Evolutionary conservation across 2,113 vertebrate species (phyloP).

Genomic region (Saimiri boliviensis): DNA sequence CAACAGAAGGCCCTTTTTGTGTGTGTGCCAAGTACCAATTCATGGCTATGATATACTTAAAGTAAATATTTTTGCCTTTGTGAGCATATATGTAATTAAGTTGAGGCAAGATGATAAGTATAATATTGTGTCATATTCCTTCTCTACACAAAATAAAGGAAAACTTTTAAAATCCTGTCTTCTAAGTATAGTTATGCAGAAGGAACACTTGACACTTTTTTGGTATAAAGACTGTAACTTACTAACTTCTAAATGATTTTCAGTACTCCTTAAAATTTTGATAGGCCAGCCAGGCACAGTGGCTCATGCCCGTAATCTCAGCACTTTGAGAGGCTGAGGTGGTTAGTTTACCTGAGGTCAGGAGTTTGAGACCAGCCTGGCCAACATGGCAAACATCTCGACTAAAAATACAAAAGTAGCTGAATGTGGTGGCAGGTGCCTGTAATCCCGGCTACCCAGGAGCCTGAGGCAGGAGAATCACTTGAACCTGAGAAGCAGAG

Average conservation of each 20-base stretch:
- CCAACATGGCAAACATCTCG: too few species aligned
- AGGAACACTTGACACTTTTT: neutral
- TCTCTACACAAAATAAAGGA: neutral
- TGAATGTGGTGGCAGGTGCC: too few species aligned
- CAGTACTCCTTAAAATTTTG: conserved; percentile 4
- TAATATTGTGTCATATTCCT: neutral
- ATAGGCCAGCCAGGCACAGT: too few species aligned
- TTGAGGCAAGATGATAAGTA: neutral
- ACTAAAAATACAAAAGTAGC: too few species aligned
- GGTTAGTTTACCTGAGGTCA: too few species aligned
- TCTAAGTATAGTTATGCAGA: neutral
- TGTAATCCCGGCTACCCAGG: too few species aligned
- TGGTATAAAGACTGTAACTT: neutral
- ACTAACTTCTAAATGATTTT: conserved; percentile 3
- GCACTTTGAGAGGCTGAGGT: too few species aligned
- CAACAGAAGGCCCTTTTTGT: neutral
- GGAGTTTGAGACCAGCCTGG: too few species aligned
- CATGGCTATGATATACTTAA: neutral
- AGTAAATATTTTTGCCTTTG: conserved; percentile 24
- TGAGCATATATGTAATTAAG: neutral
- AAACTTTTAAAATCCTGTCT: neutral
- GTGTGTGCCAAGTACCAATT: neutral
- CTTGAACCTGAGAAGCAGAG: too few species aligned
- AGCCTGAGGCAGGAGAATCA: too few species aligned
- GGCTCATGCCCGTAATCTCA: too few species aligned